Conservation (phyloP, 2,113 vertebrate species). For the Centropristis striata region DNA sequence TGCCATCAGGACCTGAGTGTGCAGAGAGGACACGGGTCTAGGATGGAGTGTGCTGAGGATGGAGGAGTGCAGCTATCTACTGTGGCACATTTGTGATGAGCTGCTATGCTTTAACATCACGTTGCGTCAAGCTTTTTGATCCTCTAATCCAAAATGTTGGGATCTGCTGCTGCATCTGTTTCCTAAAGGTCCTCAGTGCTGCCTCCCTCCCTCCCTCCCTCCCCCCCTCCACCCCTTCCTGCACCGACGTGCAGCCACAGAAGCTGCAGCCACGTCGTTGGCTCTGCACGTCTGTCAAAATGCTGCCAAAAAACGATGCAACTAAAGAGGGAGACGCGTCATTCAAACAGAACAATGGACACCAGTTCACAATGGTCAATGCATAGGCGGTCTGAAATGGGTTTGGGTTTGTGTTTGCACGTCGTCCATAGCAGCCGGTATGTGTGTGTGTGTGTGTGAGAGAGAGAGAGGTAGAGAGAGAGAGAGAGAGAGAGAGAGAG, state of each 20-base stretch:
- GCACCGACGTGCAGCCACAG: constrained; percentile 9
- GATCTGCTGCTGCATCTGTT: constrained; percentile 14
- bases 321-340: constrained; percentile 58
- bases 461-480: not conserved
- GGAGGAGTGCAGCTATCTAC: constrained; percentile 19
- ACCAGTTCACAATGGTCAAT: constrained; percentile 75
- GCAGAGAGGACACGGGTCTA: not conserved
- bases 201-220: constrained; percentile 19
- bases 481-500: constrained; percentile 32
- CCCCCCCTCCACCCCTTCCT: constrained; percentile 24
- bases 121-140: constrained; percentile 23
- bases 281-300: constrained; percentile 38
- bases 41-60: constrained; percentile 7
- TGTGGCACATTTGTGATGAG: not conserved
- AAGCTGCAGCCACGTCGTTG: constrained; percentile 11
- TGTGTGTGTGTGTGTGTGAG: not conserved
- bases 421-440: constrained; percentile 63
- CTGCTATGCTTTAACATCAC: not conserved
- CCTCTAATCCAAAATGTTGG: not conserved
- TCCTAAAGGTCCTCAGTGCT: constrained; percentile 5
- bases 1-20: constrained; percentile 13
- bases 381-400: constrained; percentile 62
- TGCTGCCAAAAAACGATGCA: constrained; percentile 33
- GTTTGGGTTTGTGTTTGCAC: constrained; percentile 80
- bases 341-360: constrained; percentile 79